Base-by-base conservation (phyloP, 2,797 vertebrate species). In the Rhyacichthys aspro region DNA sequence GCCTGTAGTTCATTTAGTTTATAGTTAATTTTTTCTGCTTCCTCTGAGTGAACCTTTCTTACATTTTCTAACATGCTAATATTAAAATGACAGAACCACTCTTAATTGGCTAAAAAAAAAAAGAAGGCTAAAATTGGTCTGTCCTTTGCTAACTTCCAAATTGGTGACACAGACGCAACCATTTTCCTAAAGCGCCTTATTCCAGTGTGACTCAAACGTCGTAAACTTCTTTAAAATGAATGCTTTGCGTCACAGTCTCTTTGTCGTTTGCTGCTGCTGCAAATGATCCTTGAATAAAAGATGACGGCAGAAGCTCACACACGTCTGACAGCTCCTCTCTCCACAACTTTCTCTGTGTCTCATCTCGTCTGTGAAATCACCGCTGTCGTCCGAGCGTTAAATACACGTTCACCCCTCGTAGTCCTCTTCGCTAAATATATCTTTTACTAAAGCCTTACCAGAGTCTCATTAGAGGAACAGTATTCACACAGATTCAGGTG, bases 311-410 rank as follows among this genome's bases (percentile, higher is more conserved):
- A 6, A 28, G 23, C 23, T 5, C 23, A 28, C 2, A 28, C 23
- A 28, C 1, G 23, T 38, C 45, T 5, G 3, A 32, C 12, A 19
- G 44, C 3, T 18, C 1, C 23, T 17, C 9, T 16, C 32, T 7
- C 10, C 18, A 17, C 8, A 52, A 17, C 36, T 28, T 33, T 8
- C 42, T 14, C 45, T n/a, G 7, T 28, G 15, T 57, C 28, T 53
- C 50, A 33, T 42, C 34, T 62, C 67, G 56, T n/a, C 67, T 55
- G 17, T 71, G 49, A 67, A 71, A 71, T 74, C 71, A 59, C 41
- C 43, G 8, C 15, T 43, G 23, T 45, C 58, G 52, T 3, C 38
- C 44, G 32, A 70, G 66, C 66, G 42, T 64, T 34, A 53, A 43
- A 72, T 54, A 34, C 28, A 42, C 66, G 59, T 61, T 55, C 28